These are phyloP conservation scores for Emmelina monodactyla DNA, from an alignment of 2,888 invertebrate species.

Conservation along the genomic window DNA sequence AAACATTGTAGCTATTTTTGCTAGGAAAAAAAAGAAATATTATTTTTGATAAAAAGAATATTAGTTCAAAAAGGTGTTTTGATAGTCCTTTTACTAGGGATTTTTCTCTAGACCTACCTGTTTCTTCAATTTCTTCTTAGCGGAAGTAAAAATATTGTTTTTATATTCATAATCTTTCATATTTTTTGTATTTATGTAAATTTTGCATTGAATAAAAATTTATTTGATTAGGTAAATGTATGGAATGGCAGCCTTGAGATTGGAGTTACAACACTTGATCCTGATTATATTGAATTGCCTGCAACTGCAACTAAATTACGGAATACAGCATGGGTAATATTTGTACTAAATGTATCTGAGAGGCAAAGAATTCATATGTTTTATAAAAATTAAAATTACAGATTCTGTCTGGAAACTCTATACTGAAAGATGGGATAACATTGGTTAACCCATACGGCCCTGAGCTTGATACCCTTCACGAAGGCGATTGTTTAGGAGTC, in stretches of 20 bases:
- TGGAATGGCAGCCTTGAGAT: constrained; percentile 97
- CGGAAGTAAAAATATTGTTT: background rate
- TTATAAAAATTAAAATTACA: constrained; percentile 23
- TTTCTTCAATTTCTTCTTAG: background rate
- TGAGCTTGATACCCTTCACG: constrained; percentile 82
- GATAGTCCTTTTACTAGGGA: no score
- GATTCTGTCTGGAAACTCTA: constrained; percentile 88
- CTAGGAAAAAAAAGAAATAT: no score
- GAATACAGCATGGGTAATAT: constrained; percentile 80
- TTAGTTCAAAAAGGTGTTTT: no score
- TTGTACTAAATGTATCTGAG: constrained; percentile 1
- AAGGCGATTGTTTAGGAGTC: constrained; percentile 85
- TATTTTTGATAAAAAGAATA: no score
- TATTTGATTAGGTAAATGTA: constrained; percentile 71
- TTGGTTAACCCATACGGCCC: constrained; percentile 85
- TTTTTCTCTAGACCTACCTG: no score
- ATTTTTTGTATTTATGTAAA: background rate
- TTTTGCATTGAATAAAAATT: background rate
- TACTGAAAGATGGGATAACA: constrained; percentile 85
- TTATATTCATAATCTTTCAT: background rate
- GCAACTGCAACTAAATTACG: constrained; percentile 81
- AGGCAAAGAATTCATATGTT: background rate
- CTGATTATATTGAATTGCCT: constrained; percentile 87
- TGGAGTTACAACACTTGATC: constrained; percentile 90
- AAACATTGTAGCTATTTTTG: no score